These are phyloP conservation scores for Rhamphomyia laevipes DNA, from an alignment of 2,888 invertebrate genomes.

Conservation along the genomic window DNA sequence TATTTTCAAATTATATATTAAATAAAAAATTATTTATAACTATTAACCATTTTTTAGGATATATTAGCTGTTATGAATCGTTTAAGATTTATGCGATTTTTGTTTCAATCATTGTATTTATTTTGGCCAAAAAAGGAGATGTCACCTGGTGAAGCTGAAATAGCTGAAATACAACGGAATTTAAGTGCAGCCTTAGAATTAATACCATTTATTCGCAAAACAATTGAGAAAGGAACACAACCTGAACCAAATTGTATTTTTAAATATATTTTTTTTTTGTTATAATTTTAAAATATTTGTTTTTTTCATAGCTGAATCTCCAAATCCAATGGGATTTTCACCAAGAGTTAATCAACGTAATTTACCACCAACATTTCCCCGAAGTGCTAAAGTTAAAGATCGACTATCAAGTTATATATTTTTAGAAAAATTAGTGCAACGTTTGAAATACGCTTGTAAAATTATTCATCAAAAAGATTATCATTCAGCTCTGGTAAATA, in stretches of 20 bases:
- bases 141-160: conserved; percentile 39
- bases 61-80: conserved; percentile 62
- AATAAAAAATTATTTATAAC: not conserved
- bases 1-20: not conserved
- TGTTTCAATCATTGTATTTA: conserved; percentile 61
- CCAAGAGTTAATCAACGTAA: conserved; percentile 91
- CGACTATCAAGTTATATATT: conserved; percentile 55
- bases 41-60: conserved; percentile 40
- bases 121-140: conserved; percentile 42
- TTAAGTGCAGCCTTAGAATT: conserved; percentile 71
- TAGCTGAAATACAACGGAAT: conserved; percentile 67
- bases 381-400: conserved; percentile 85
- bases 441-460: conserved; percentile 70
- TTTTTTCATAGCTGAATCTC: conserved; percentile 44
- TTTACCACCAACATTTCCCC: conserved; percentile 95
- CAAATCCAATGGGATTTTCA: conserved; percentile 86
- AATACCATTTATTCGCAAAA: conserved; percentile 66
- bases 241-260: conserved; percentile 39
- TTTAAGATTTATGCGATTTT: conserved; percentile 74
- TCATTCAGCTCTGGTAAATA: conserved; percentile 65
- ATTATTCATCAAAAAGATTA: conserved; percentile 66
- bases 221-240: conserved; percentile 60
- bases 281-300: not conserved
- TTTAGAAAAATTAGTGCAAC: conserved; percentile 66
- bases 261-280: not conserved